Base-by-base conservation (phyloP, 1,140 invertebrate genomes). In the Drosophila bifasciata region DNA sequence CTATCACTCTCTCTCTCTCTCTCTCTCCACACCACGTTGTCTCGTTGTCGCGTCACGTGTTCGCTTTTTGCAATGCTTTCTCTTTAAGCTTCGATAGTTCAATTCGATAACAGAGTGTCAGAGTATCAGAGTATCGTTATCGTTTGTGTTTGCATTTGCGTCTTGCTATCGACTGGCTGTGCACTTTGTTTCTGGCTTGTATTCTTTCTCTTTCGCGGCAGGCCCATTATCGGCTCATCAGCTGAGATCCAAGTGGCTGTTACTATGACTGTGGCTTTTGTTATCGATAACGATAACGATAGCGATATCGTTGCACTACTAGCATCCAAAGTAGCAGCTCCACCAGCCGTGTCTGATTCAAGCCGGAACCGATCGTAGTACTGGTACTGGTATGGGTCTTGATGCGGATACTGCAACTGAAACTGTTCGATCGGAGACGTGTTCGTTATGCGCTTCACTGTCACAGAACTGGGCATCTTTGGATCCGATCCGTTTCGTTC, bases 201-300 rank as follows among this genome's bases (percentile, higher is more conserved):
- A 51, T 88, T 80, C 81, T 79, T 86, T 86, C 81, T 86, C 23
- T 88, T 86, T 69, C 75, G 83, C 75, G 83, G 78, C 78, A 78
- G 76, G 60, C 69, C 81, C 81, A 85, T 85, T 61, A 85, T 88
- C 64, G 64, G 74, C 77, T 69, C 70, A 69, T 50, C 44, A 46
- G 51, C 50, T 60, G 59, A 60, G 46, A 4, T 21, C 2, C 19
- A 21, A 21, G 43, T 36, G 17, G 50, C 16, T 17, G 44, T 44
- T 41, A 25, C 17, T 44, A 5, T 21, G 16, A 36, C 36, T 21
- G 41, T 68, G 49, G 57, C 25, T 66, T 16, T 46, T 21, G n/a
- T 25, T 6, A 25, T 25, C 23, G 7, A 6, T 25, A 25, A 6
- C 25, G 49, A 17, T 32, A 13, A 19, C 49, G 49, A 19, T 13